phyloP scores from a whole-genome alignment of 2,113 vertebrate species.

The Lasiurus borealis region DNA sequence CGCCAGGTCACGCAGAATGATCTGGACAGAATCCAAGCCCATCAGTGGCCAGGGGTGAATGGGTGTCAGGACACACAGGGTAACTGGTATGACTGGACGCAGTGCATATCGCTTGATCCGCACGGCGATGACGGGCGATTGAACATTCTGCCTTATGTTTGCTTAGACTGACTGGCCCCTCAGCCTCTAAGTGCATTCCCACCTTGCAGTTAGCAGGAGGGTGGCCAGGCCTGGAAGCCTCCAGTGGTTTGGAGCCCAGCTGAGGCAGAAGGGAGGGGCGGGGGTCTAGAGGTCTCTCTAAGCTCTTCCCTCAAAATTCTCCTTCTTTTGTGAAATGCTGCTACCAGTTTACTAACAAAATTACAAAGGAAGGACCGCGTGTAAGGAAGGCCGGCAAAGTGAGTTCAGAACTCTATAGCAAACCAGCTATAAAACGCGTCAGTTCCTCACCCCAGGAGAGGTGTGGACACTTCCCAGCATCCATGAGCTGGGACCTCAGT shows the following conservation, averaged over 20 bases:
- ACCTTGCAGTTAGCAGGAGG: conserved; percentile 88
- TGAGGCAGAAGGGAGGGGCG: conserved; percentile 56
- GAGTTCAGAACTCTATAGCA: conserved; percentile 88
- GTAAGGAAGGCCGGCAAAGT: conserved; percentile 81
- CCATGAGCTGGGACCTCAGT: conserved; percentile 82
- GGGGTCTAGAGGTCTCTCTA: conserved; percentile 77
- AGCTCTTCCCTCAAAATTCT: conserved; percentile 83
- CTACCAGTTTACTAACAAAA: conserved; percentile 92
- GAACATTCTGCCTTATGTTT: conserved; percentile 97
- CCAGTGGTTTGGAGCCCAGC: background rate
- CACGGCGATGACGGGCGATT: conserved; percentile 94
- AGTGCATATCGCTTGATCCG: conserved; percentile 95
- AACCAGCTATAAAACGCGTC: conserved; percentile 87
- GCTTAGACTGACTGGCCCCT: conserved; percentile 91
- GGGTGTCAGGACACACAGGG: conserved; percentile 96
- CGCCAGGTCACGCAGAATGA: conserved; percentile 90
- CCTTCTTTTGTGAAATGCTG: conserved; percentile 93
- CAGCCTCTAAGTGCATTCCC: conserved; percentile 84
- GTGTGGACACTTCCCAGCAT: conserved; percentile 84
- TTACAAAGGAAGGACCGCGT: conserved; percentile 88
- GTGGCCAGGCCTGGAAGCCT: background rate
- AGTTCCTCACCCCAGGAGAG: conserved; percentile 79
- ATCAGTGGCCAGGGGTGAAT: conserved; percentile 95
- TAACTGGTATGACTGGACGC: conserved; percentile 98
- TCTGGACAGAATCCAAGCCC: conserved; percentile 90